A percentile compares a stretch with the other conserved stretches of the same genome.
phyloP scores from a whole-genome alignment of 2,797 vertebrate species.

The Choloepus didactylus region DNA sequence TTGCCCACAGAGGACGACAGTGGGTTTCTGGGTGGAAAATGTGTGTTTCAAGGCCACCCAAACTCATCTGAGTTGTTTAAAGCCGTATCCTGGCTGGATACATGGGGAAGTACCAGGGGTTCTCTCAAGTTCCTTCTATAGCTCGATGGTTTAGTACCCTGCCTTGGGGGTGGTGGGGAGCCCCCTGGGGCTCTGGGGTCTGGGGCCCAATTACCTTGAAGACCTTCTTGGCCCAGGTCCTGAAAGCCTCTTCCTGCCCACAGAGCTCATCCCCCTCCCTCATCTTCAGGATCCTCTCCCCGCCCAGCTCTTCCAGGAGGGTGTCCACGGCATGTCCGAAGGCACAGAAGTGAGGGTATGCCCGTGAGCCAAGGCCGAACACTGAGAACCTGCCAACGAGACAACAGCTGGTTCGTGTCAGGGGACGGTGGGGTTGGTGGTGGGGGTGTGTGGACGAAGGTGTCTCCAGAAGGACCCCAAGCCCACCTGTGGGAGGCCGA shows the following conservation, averaged over 20 bases:
- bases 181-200: background rate
- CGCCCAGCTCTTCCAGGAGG: constrained; percentile 97
- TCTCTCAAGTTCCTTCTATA: background rate
- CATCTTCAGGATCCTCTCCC: constrained; percentile 99
- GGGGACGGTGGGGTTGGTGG: accelerated
- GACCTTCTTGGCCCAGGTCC: constrained; percentile 99
- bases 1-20: background rate
- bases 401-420: background rate
- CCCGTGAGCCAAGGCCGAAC: constrained; percentile 98
- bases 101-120: too few species aligned
- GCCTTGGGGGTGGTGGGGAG: background rate
- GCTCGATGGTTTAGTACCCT: background rate
- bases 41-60: background rate
- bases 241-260: constrained; percentile 98
- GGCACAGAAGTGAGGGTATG: constrained; percentile 99
- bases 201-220: constrained; percentile 93
- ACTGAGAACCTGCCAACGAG: constrained; percentile 93
- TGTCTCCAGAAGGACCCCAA: background rate
- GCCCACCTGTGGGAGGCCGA: background rate
- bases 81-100: background rate
- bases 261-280: constrained; percentile 99
- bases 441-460: accelerated
- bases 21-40: background rate
- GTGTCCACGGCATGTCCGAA: constrained; percentile 99
- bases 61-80: background rate